phyloP scores from a whole-genome alignment of 2,113 vertebrate genomes.

The Acanthisitta chloris region DNA sequence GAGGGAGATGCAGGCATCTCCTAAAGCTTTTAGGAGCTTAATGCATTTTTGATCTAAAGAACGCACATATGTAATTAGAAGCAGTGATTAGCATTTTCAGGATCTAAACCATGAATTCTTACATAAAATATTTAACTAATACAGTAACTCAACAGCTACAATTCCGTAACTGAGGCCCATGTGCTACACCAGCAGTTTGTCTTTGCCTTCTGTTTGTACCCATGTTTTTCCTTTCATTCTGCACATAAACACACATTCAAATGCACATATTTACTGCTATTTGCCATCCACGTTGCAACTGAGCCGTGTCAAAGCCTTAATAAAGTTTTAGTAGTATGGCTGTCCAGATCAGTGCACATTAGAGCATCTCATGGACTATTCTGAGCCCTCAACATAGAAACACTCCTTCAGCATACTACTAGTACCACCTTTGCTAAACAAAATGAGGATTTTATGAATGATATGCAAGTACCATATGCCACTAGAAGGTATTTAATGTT shows the following conservation, averaged over 20 bases:
- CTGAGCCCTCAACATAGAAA: neutral
- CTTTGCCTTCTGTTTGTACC: neutral
- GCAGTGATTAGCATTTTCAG: neutral
- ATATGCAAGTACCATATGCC: neutral
- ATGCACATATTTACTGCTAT: neutral
- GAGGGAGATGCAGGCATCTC: slow-evolving; percentile 80
- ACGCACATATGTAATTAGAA: neutral
- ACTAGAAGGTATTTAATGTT: neutral
- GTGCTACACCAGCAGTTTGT: neutral
- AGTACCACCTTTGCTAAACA: neutral
- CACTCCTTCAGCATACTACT: neutral
- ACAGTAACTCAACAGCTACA: neutral
- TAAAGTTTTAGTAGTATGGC: neutral
- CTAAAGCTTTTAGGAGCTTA: slow-evolving; percentile 81
- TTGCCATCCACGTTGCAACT: neutral
- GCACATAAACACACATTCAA: neutral
- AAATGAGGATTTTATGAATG: neutral
- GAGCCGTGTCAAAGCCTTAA: neutral
- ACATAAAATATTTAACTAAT: neutral
- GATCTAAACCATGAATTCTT: neutral
- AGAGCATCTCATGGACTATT: neutral
- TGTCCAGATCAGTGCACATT: neutral
- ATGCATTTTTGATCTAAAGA: slow-evolving; percentile 77
- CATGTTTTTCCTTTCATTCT: neutral
- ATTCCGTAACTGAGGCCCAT: neutral